phyloP scores from a whole-genome alignment of 2,113 vertebrate species.

The Atherinomorus stipes region DNA sequence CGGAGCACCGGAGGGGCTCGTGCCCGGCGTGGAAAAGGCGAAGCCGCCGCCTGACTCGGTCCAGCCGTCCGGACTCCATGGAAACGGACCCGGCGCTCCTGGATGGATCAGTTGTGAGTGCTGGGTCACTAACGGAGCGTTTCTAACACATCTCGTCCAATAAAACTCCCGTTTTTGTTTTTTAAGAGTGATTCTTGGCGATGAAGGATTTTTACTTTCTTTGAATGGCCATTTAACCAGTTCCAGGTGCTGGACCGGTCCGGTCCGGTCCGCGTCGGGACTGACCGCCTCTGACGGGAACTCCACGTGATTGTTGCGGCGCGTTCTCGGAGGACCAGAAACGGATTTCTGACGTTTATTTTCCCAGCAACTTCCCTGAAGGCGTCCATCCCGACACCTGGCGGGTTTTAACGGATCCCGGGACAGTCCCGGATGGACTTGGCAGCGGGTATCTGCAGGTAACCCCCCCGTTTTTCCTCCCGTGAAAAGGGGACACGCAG shows the following conservation, averaged over 20 bases:
- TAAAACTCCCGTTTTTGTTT: constrained; percentile 3
- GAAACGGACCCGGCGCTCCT: constrained; percentile 6
- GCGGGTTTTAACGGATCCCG: constrained; percentile 15
- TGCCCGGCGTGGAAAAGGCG: neutral
- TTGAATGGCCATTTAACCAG: neutral
- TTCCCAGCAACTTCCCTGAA: neutral
- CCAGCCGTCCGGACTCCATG: constrained; percentile 6
- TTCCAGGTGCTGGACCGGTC: neutral
- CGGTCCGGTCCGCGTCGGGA: neutral
- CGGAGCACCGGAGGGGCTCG: constrained; percentile 41
- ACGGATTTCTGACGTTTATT: constrained; percentile 12
- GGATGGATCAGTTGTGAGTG: constrained; percentile 13
- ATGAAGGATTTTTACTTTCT: neutral
- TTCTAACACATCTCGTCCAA: neutral
- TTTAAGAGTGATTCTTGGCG: neutral
- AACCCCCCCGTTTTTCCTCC: neutral
- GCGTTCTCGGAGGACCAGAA: constrained; percentile 2
- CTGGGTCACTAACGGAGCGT: constrained; percentile 14
- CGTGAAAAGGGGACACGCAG: neutral
- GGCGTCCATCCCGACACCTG: neutral
- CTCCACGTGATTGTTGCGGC: neutral
- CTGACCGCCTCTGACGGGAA: neutral
- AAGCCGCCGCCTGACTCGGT: constrained; percentile 9
- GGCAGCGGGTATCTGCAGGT: constrained; percentile 16
- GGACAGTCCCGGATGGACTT: constrained; percentile 35